Evolutionary conservation across 2,113 vertebrate genomes (phyloP).

Genomic region (Leuciscus idus): DNA sequence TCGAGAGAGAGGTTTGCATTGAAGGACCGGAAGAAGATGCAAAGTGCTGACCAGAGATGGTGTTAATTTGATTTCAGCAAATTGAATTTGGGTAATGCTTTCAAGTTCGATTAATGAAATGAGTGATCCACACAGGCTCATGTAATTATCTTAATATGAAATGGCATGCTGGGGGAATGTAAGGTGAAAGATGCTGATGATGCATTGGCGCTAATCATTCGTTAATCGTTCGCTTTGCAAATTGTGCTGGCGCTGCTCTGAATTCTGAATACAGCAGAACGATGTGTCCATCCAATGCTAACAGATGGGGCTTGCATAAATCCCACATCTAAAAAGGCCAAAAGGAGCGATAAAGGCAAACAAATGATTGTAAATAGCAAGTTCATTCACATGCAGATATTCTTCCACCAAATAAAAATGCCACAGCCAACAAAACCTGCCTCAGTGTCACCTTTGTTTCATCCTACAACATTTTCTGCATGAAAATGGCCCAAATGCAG

Average conservation of each 20-base stretch:
- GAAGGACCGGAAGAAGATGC: constrained; percentile 5
- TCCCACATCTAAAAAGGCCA: constrained; percentile 31
- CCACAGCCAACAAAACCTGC: not conserved
- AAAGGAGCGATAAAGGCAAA: constrained; percentile 22
- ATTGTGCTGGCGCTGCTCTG: constrained; percentile 12
- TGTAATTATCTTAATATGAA: not conserved
- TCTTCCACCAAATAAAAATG: not conserved
- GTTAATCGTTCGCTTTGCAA: constrained; percentile 3
- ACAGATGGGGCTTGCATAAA: constrained; percentile 45
- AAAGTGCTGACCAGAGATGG: not conserved
- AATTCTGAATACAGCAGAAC: constrained; percentile 31
- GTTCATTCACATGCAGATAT: constrained; percentile 25
- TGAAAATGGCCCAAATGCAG: not conserved
- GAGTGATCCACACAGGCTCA: not conserved
- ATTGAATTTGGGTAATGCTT: not conserved
- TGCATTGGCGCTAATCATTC: constrained; percentile 15
- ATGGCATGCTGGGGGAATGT: not conserved
- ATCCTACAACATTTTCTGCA: not conserved
- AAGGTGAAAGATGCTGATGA: constrained; percentile 17
- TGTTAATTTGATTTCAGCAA: constrained; percentile 1
- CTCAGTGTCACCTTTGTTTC: not conserved
- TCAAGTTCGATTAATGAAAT: not conserved
- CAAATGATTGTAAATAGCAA: constrained; percentile 30
- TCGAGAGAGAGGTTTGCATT: not conserved
- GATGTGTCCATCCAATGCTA: not conserved